Evolutionary conservation across 2,888 invertebrate species (phyloP), one percentile per base, ranked within the genome.

Genomic region (Agrotis clavis): DNA sequence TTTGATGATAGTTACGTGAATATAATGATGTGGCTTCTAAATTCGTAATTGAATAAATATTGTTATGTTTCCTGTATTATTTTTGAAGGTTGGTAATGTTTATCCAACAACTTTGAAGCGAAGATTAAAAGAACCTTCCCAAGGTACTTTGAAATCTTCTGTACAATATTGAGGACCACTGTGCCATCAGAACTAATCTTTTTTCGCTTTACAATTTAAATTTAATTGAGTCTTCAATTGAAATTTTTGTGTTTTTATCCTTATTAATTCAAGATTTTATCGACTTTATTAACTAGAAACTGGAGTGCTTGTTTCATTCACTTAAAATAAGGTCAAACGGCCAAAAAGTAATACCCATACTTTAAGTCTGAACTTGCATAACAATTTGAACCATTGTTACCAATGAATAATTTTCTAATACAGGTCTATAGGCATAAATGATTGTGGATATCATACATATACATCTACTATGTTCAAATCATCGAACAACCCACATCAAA

Each of bases 1-100:
- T 82, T 79, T 82, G 82, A 84, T 76, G 75, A 71, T 75, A 63
- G 61, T 61, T 62, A 74, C 47, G 57, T 64, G 16, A 60, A 71
- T 72, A 74, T 78, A 75, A 75, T 72, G 48, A 70, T 70, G 67
- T 72, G 69, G 68, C 51, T 57, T 71, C 19, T 67, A 57, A 63
- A 65, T 41, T 16, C 70, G 74, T 69, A 70, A 73, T 76, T 80
- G 48, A 41, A 74, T 70, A 64, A 64, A 77, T 61, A 48, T 51
- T 77, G 50, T n/a, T 54, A 18, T 61, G 19, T 62, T 75, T 75
- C 56, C 74, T 35, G 19, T 59, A 41, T 41, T 60, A 30, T 74
- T 60, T 74, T 16, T 74, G n/a, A 74, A 74, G 59, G 51, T 74
- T 41, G 74, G 59, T 74, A 45, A 63, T 41, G 19, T 72, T 41